Evolutionary conservation across 2,888 invertebrate genomes (phyloP), one percentile per base, ranked within the genome.

Genomic region (Acleris literana): DNA sequence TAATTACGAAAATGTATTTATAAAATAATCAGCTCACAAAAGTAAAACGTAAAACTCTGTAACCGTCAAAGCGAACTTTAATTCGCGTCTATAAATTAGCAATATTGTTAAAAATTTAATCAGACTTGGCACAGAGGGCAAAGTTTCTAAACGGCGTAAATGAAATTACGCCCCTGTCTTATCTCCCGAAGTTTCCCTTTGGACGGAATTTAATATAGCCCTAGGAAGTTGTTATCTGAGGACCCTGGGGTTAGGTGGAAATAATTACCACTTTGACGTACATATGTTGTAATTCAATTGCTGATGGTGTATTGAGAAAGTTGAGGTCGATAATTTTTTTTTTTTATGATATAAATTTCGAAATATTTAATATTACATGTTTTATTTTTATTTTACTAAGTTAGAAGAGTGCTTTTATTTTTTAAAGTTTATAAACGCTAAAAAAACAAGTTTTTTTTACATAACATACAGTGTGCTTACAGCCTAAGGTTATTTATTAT

Each of bases 31-130:
- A 11, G 5, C 39, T 39, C 13, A 39, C 13, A 39, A 39, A 39
- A 39, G 39, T 39, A 39, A 33, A 33, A 33, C 11, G 33, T 64
- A 46, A 49, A 67, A 43, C 52, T 43, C 61, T 46, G 29, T 20
- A 59, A 49, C 18, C 33, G 33, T 66, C 57, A 62, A 61, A 65
- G 65, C 16, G 48, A 61, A 65, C 57, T 66, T 62, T 58, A 52
- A 62, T 48, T 49, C 43, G 25, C 61, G 60, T 52, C 55, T 64
- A 68, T 69, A 69, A 69, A 69, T 69, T 82, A 84, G 79, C 77
- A 77, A 80, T 83, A 85, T 83, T 78, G 80, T 77, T 82, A 84
- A 84, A 85, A 85, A 86, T 83, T 85, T 84, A 84, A 84, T 84
- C 79, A 82, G 77, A 76, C 78, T 76, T 70, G 25, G 46, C 53